phyloP scores from a whole-genome alignment of 2,888 invertebrate genomes.

The Willowsia nigromaculata region DNA sequence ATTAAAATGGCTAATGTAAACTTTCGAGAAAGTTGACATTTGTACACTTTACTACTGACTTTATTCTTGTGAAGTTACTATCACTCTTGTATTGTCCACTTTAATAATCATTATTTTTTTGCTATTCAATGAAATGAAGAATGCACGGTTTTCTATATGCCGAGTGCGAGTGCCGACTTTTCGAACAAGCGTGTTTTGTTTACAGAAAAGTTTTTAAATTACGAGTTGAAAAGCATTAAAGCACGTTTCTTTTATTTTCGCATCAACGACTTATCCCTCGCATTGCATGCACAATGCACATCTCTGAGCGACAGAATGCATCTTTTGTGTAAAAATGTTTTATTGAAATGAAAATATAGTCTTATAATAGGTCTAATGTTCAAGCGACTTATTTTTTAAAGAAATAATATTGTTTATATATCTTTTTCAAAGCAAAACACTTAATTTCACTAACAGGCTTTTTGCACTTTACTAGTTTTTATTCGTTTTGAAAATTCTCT shows the following conservation, averaged over 20 bases:
- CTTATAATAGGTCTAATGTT: constrained; percentile 3
- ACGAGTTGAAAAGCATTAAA: constrained; percentile 32
- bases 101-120: constrained; percentile 45
- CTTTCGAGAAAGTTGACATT: constrained; percentile 69
- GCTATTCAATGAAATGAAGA: constrained; percentile 44
- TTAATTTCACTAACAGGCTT: constrained; percentile 65
- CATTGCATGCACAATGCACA: constrained; percentile 10
- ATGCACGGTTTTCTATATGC: constrained; percentile 14
- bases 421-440: constrained; percentile 52
- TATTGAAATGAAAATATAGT: constrained; percentile 3
- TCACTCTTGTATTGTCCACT: constrained; percentile 45
- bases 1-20: constrained; percentile 66
- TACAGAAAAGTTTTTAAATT: constrained; percentile 16
- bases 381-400: background rate
- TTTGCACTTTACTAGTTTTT: constrained; percentile 26
- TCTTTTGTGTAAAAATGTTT: background rate
- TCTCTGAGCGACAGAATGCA: background rate
- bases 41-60: constrained; percentile 55
- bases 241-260: constrained; percentile 51
- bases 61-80: constrained; percentile 28
- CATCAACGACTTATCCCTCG: background rate
- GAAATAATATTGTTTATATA: background rate
- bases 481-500: constrained; percentile 17
- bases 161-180: constrained; percentile 20
- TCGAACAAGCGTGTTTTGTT: constrained; percentile 29